Percentiles rank a stretch among this genome's conserved stretches.
Evolutionary conservation across 2,797 vertebrate species (phyloP).

Genomic region (Cephalopachus bancanus): DNA sequence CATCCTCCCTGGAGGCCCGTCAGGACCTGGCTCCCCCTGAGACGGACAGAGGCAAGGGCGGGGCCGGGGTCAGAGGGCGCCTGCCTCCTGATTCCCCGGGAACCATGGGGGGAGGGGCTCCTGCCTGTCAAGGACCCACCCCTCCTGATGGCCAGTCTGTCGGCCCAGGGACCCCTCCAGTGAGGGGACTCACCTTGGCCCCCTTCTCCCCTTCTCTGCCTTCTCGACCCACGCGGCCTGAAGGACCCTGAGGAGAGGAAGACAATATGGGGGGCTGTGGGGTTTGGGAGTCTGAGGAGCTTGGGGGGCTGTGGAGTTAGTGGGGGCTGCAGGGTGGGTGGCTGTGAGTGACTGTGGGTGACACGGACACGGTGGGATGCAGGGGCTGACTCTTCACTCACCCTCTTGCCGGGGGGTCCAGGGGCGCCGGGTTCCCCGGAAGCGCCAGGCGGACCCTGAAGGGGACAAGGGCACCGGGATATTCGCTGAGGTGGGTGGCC

Average conservation of each 20-base stretch:
- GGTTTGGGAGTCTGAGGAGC: no score
- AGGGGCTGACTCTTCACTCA: slow-evolving; percentile 68
- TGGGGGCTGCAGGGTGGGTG: not conserved
- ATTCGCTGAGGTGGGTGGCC: no score
- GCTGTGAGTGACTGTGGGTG: not conserved
- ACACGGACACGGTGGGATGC: no score
- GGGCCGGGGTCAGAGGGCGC: not conserved
- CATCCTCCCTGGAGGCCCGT: slow-evolving; percentile 91
- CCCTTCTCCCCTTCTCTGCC: slow-evolving; percentile 94
- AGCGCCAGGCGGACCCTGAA: slow-evolving; percentile 93
- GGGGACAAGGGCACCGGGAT: no score
- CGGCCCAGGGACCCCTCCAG: not conserved
- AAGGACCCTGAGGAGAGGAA: slow-evolving; percentile 89
- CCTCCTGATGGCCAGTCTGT: not conserved
- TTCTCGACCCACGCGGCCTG: slow-evolving; percentile 90
- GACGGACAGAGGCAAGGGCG: not conserved
- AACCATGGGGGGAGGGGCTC: no score
- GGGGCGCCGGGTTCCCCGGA: slow-evolving; percentile 94
- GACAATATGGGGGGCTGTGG: not conserved
- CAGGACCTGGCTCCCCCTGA: slow-evolving; percentile 91
- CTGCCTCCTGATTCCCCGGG: not conserved
- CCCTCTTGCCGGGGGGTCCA: slow-evolving; percentile 95
- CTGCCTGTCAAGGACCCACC: not conserved
- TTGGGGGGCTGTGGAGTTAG: no score
- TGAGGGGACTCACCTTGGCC: slow-evolving; percentile 90